Base-by-base conservation (phyloP, 2,888 invertebrate genomes). In the Metellina segmentata region DNA sequence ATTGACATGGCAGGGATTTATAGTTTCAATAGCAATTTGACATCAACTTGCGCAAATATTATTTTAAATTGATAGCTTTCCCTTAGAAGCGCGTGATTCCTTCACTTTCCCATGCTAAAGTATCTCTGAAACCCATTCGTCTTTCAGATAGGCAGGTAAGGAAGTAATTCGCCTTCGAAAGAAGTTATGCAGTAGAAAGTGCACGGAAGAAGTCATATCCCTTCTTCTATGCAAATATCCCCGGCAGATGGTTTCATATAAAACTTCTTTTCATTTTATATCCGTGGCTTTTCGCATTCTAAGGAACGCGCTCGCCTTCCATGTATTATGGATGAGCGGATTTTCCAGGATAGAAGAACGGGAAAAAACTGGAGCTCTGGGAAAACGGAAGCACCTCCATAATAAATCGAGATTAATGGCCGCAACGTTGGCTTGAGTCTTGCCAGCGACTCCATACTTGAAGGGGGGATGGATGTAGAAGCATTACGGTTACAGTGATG, bases 341-440 rank as follows among this genome's bases (percentile, higher is more conserved):
- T 51, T 82, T 71, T 51, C 51, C 48, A 19, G 19, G 19, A 49
- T 61, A 61, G 13, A 11, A 16, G 61, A 16, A 61, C 61, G 13
- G 69, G 69, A 70, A 71, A 71, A 71, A 16, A 34, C 8, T 11
- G 8, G 9, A 11, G 9, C 61, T 20, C 79, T 16, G 71, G 51
- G 51, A 82, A 82, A 71, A 49, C 19, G 51, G 49, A 19, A 71
- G 49, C 34, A n/a, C 7, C 70, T 11, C 20, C 20, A 19, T n/a
- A 82, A 82, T 82, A 82, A 82, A 82, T 82, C 70, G 69, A 82
- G 81, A 82, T 82, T 71, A 82, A 82, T 82, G 51, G 81, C 48
- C 8, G 53, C 61, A 61, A 16, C 61, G 13, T 16, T 16, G 61
- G 16, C 61, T 61, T 61, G 34, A 34, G 34, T 34, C 34, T 34